Evolutionary conservation across 2,888 invertebrate genomes (phyloP), one percentile per base, ranked within the genome.

Genomic region (Pseudolycoriella hygida): DNA sequence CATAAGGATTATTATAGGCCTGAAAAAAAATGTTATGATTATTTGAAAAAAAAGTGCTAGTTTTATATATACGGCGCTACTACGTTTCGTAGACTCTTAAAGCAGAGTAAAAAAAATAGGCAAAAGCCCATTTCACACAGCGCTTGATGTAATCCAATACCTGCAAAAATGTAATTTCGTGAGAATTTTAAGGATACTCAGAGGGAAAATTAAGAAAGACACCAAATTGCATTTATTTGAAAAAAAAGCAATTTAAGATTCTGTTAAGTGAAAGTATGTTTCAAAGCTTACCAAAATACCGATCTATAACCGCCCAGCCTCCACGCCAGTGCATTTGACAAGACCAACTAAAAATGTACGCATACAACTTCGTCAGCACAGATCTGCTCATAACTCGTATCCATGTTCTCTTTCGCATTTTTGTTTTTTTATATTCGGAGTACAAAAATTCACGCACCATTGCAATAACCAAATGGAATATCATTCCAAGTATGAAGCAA

Each of bases 381-480:
- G 43, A 47, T 15, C 48, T 43, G 37, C 41, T 32, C 18, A 51
- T 31, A 18, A 41, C 46, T 14, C 45, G 40, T 15, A 14, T 39
- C 11, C 48, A n/a, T 15, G 50, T 45, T 46, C 42, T 48, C 12
- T 47, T 44, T 17, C 19, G 15, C 17, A 15, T 18, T 14, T 40
- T 40, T 10, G 46, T 49, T 45, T 47, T 50, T 31, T 55, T 49
- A 39, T 57, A 51, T 42, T 58, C 49, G 40, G 56, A 55, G 47
- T 60, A 53, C 6, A 67, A 54, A 18, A 54, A 52, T 15, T 63
- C 71, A 61, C 73, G 71, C 31, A 70, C 49, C 42, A 79, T 55
- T 0, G 75, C 69, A 48, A 78, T 74, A n/a, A 67, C 58, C 8
- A 69, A 54, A 51, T 77, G 75, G 20, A 77, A 55, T 1, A 66